Conservation (phyloP, 1,140 invertebrate genomes). For the Phymorhynchus buccinoides region DNA sequence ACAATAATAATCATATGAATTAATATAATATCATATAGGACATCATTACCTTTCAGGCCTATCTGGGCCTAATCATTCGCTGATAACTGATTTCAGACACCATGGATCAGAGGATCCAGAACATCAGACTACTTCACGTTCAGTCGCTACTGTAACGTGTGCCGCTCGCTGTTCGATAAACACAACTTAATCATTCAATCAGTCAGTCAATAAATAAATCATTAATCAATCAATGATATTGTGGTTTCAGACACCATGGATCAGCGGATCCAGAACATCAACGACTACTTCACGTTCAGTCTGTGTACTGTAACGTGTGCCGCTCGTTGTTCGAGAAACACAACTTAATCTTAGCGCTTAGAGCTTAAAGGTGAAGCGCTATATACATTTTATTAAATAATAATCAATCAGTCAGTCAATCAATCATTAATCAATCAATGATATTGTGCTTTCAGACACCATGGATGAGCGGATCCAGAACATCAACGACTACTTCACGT, state of each 20-base stretch:
- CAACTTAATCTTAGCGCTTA: slow-evolving; percentile 74
- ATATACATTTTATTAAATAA: too few relatives aligned
- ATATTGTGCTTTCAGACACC: slow-evolving; percentile 68
- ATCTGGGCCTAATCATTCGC: too few relatives aligned
- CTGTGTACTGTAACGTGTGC: slow-evolving; percentile 74
- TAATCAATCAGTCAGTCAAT: too few relatives aligned
- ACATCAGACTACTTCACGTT: slow-evolving; percentile 75
- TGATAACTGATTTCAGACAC: slow-evolving; percentile 69
- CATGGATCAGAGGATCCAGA: slow-evolving; percentile 67
- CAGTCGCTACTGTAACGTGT: slow-evolving; percentile 74
- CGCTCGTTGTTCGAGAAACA: slow-evolving; percentile 74
- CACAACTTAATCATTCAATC: too few relatives aligned
- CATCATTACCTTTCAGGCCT: too few relatives aligned
- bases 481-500: slow-evolving; percentile 75
- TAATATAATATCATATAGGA: too few relatives aligned
- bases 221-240: too few relatives aligned
- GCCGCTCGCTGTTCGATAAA: slow-evolving; percentile 74
- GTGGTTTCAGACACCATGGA: slow-evolving; percentile 70
- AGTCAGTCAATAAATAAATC: too few relatives aligned
- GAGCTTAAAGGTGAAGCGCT: too few relatives aligned
- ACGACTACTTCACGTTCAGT: slow-evolving; percentile 74
- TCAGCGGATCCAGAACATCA: slow-evolving; percentile 72
- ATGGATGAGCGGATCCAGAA: slow-evolving; percentile 69
- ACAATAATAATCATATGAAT: too few relatives aligned
- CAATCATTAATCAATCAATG: too few relatives aligned